Conservation (phyloP, 2,113 vertebrate species). For the Polyodon spathula region DNA sequence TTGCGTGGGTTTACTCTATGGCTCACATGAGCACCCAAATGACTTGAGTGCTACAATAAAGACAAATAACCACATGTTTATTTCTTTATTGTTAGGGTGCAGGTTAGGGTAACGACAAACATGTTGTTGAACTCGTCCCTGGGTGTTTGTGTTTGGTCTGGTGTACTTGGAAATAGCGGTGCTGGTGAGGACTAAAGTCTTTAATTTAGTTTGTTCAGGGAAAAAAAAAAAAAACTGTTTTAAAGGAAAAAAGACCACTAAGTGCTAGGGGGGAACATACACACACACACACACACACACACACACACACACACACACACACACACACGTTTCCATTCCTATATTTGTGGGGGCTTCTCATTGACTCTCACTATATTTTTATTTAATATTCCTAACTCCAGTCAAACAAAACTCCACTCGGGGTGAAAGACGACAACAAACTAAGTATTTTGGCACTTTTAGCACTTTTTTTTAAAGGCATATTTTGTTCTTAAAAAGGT, state of each 20-base stretch:
- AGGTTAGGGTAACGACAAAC: neutral
- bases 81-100: neutral
- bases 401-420: too few relatives aligned
- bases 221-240: neutral
- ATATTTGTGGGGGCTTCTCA: too few relatives aligned
- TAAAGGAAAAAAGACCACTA: neutral
- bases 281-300: too few relatives aligned
- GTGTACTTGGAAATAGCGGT: neutral
- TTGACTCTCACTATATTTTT: too few relatives aligned
- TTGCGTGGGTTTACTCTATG: constrained; percentile 5
- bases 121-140: neutral
- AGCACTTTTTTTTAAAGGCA: too few relatives aligned
- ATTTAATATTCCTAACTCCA: too few relatives aligned
- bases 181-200: neutral
- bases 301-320: too few relatives aligned
- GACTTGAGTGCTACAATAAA: neutral
- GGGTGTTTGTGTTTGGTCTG: neutral
- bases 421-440: too few relatives aligned
- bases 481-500: too few relatives aligned
- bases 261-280: neutral
- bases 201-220: constrained; percentile 5
- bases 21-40: constrained; percentile 1
- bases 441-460: too few relatives aligned
- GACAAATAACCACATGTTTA: neutral
- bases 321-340: too few relatives aligned